These are phyloP conservation scores for Dendropsophus ebraccatus DNA, from an alignment of 2,113 vertebrate species.

Conservation along the genomic window DNA sequence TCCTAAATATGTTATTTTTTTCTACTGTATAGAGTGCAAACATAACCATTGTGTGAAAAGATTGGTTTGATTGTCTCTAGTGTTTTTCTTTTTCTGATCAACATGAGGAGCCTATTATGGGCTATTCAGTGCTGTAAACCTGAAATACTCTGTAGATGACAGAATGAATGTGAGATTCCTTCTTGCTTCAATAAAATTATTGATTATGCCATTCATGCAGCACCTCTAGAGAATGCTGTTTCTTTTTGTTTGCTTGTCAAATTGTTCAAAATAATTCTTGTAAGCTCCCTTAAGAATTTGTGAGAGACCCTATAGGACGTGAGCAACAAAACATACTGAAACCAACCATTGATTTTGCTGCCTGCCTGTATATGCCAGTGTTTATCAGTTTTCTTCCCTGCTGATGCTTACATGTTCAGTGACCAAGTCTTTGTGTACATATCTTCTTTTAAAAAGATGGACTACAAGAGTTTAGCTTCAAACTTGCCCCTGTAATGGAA, in stretches of 20 bases:
- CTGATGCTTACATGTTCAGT: neutral
- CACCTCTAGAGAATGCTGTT: constrained; percentile 38
- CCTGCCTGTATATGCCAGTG: neutral
- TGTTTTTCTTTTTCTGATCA: constrained; percentile 23
- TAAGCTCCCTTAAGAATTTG: constrained; percentile 29
- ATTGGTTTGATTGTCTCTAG: neutral
- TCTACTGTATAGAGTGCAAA: neutral
- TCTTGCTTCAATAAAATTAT: constrained; percentile 49
- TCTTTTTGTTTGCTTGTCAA: constrained; percentile 43
- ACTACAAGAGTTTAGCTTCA: neutral
- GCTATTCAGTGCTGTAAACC: constrained; percentile 39
- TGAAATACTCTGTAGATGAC: constrained; percentile 42
- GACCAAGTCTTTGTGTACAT: neutral
- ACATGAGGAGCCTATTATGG: constrained; percentile 27
- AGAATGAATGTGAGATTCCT: constrained; percentile 32
- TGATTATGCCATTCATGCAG: constrained; percentile 46
- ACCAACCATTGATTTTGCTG: constrained; percentile 36
- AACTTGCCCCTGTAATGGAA: neutral
- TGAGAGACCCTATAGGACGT: constrained; percentile 22
- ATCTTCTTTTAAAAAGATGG: neutral
- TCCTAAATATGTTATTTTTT: neutral
- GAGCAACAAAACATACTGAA: constrained; percentile 12
- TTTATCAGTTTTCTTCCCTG: neutral
- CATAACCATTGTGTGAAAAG: neutral
- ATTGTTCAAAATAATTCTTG: constrained; percentile 41